Percentiles rank a stretch among this genome's conserved stretches.
phyloP scores from a whole-genome alignment of 2,888 invertebrate genomes.

The Rotaria macrura region DNA sequence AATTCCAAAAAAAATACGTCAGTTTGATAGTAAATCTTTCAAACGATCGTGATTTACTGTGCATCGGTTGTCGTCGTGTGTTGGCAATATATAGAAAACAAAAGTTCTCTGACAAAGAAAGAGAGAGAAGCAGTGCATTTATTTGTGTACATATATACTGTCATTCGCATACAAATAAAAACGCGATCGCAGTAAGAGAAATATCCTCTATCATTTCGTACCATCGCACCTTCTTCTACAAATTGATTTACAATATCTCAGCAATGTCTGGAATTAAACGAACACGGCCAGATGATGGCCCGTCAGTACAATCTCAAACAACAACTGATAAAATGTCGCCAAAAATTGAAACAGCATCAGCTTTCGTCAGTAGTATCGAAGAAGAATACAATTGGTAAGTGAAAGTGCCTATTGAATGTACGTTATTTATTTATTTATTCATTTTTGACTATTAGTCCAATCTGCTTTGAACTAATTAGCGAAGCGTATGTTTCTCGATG shows the following conservation, averaged over 20 bases:
- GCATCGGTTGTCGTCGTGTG: not conserved
- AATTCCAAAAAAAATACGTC: not conserved
- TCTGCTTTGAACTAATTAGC: slow-evolving; percentile 75
- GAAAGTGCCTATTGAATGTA: not conserved
- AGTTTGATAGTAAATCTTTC: not conserved
- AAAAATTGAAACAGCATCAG: not conserved
- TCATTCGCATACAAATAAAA: not conserved
- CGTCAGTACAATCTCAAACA: not conserved
- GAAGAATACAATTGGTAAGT: slow-evolving; percentile 13
- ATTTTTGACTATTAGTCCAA: slow-evolving; percentile 55
- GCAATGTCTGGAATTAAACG: not conserved
- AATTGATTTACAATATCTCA: not conserved
- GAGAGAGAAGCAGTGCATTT: not conserved
- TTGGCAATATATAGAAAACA: not conserved
- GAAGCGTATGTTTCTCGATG: slow-evolving; percentile 81
- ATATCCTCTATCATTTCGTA: not conserved
- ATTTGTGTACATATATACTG: not conserved
- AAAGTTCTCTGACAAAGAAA: not conserved
- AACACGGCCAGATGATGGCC: not conserved
- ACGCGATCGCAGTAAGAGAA: not conserved
- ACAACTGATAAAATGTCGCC: not conserved
- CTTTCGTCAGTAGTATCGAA: not conserved
- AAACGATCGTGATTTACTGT: not conserved
- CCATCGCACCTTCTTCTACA: not conserved
- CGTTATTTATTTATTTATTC: not conserved